These are phyloP conservation scores for Chrysopa pallens DNA, from an alignment of 1,140 invertebrate genomes.

Conservation along the genomic window DNA sequence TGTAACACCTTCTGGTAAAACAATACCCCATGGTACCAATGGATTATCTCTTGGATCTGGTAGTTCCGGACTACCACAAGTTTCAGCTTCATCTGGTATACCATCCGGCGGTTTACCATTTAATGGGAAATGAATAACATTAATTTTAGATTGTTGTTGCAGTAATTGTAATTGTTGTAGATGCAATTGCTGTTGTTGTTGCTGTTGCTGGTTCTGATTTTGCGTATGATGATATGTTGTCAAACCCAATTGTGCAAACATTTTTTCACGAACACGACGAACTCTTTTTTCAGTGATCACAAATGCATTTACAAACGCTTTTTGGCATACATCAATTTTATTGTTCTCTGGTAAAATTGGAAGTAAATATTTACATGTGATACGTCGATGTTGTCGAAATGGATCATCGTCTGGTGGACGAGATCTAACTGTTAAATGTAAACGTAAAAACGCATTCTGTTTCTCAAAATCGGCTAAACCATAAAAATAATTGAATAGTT, in stretches of 20 bases:
- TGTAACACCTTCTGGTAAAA: conserved; percentile 23
- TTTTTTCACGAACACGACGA: conserved; percentile 25
- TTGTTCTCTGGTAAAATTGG: conserved; percentile 15
- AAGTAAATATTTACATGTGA: conserved; percentile 29
- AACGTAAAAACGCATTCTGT: conserved; percentile 26
- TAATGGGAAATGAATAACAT: conserved; percentile 7
- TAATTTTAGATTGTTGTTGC: conserved; percentile 1
- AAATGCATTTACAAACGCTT: conserved; percentile 31
- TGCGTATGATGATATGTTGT: conserved; percentile 20
- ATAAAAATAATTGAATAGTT: conserved; percentile 27
- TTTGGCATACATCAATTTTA: conserved; percentile 28
- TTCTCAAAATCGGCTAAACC: conserved; percentile 23
- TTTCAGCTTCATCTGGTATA: neutral
- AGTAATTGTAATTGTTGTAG: conserved; percentile 6
- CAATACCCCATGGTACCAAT: conserved; percentile 21
- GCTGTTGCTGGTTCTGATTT: conserved; percentile 1
- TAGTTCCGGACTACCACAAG: neutral
- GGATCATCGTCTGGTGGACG: conserved; percentile 10
- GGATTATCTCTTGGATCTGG: conserved; percentile 14
- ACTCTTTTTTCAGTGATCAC: conserved; percentile 31
- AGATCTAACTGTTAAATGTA: conserved; percentile 24
- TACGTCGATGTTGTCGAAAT: conserved; percentile 19
- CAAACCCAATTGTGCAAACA: conserved; percentile 22
- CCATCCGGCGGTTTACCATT: conserved; percentile 1
- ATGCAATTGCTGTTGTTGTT: conserved; percentile 3